A percentile compares a stretch with the other conserved stretches of the same genome.
phyloP scores from a whole-genome alignment of 2,113 vertebrate genomes.

The Hemicordylus capensis region DNA sequence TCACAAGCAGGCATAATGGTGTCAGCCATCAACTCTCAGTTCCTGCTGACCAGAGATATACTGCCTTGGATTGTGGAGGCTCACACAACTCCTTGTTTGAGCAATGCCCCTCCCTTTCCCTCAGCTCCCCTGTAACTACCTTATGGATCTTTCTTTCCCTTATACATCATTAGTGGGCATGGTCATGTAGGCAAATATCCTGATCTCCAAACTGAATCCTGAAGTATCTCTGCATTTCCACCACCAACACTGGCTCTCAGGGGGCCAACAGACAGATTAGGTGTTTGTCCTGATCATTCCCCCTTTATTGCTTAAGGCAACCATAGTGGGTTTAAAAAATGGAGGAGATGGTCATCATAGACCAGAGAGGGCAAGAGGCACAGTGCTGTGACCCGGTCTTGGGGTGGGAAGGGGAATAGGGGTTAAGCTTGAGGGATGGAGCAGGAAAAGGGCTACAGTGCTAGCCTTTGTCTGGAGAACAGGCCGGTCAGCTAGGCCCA shows the following conservation, averaged over 20 bases:
- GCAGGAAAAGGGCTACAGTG: no score
- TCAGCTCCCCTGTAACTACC: neutral
- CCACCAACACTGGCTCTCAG: neutral
- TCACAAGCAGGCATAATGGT: neutral
- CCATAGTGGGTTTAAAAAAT: neutral
- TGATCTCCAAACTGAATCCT: neutral
- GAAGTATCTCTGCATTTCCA: neutral
- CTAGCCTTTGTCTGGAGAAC: no score
- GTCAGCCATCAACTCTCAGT: no score
- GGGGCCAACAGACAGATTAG: neutral
- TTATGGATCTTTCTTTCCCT: neutral
- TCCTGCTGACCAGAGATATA: neutral
- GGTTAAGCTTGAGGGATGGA: no score
- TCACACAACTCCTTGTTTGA: neutral
- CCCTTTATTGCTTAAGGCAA: no score
- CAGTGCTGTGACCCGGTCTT: no score
- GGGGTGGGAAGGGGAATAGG: neutral
- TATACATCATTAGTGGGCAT: neutral
- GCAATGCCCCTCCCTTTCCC: neutral
- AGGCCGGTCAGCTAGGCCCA: no score
- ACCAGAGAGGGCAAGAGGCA: neutral
- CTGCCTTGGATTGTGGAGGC: neutral
- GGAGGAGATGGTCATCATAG: neutral
- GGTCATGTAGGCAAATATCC: neutral
- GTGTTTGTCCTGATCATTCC: neutral